These are phyloP conservation scores for Drosophila sordidula DNA, from an alignment of 2,888 invertebrate genomes.

Conservation along the genomic window DNA sequence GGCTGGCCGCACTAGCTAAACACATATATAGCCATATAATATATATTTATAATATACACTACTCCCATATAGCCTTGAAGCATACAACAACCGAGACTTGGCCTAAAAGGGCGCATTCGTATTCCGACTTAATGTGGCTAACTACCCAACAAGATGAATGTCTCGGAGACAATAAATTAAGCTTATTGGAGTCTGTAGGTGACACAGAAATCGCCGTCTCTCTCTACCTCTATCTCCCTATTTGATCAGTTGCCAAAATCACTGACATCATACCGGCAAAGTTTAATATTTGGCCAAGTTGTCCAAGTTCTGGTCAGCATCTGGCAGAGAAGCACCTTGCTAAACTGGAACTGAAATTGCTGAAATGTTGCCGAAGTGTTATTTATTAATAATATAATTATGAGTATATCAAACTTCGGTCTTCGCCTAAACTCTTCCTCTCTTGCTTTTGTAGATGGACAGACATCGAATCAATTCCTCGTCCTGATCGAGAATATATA, in stretches of 20 bases:
- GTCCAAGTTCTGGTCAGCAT: too few species aligned
- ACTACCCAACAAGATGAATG: conserved; percentile 16
- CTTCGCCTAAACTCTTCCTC: too few species aligned
- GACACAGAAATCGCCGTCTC: conserved; percentile 8
- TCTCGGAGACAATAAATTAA: conserved; percentile 16
- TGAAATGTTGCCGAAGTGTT: too few species aligned
- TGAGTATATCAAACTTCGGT: neutral
- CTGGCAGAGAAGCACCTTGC: too few species aligned
- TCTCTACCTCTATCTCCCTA: neutral
- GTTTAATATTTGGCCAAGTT: neutral
- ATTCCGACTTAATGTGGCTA: neutral
- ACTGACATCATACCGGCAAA: conserved; percentile 8
- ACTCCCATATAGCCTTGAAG: conserved; percentile 6
- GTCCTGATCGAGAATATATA: too few species aligned
- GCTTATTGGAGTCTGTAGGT: conserved; percentile 20
- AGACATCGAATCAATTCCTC: too few species aligned
- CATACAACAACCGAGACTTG: neutral
- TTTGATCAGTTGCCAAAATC: neutral
- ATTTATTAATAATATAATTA: neutral
- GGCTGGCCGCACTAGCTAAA: conserved; percentile 19
- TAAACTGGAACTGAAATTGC: too few species aligned
- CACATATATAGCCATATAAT: conserved; percentile 3
- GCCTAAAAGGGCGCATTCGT: conserved; percentile 1
- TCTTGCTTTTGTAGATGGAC: too few species aligned
- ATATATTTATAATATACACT: neutral